phyloP scores from a whole-genome alignment of 2,888 invertebrate species.

The Aradus depressus region DNA sequence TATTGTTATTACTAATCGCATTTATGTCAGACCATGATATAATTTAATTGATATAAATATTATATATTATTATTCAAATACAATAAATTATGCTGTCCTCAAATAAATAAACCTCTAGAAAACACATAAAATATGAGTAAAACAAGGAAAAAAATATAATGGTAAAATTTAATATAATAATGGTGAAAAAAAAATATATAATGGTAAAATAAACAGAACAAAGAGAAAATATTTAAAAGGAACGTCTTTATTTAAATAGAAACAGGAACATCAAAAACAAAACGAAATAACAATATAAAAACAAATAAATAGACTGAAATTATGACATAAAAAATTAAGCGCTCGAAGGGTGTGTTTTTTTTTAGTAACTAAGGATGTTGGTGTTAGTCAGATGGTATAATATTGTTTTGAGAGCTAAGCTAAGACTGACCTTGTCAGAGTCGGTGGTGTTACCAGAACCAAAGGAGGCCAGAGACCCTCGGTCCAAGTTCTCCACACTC shows the following conservation, averaged over 20 bases:
- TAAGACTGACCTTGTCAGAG: slow-evolving; percentile 66
- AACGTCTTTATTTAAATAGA: not conserved
- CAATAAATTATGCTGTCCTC: not conserved
- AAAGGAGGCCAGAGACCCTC: slow-evolving; percentile 81
- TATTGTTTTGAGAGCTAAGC: not conserved
- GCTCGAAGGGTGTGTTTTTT: too few species aligned
- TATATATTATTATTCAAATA: too few species aligned
- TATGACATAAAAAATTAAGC: too few species aligned
- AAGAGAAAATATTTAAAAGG: not conserved
- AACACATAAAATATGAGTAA: not conserved
- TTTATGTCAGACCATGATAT: too few species aligned
- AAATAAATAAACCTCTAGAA: not conserved
- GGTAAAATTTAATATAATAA: not conserved
- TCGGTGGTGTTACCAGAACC: slow-evolving; percentile 90
- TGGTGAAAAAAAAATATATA: not conserved
- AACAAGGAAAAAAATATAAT: not conserved
- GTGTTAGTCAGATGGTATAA: not conserved
- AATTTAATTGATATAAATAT: too few species aligned
- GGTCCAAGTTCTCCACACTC: slow-evolving; percentile 73
- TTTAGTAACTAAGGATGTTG: not conserved
- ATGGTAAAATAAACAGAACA: not conserved
- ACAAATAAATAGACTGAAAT: too few species aligned
- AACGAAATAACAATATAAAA: too few species aligned
- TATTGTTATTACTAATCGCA: too few species aligned
- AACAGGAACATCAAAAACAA: too few species aligned